A percentile compares a stretch with the other conserved stretches of the same genome.
Evolutionary conservation across 2,113 vertebrate species (phyloP).

Genomic region (Chaenogobius annularis): DNA sequence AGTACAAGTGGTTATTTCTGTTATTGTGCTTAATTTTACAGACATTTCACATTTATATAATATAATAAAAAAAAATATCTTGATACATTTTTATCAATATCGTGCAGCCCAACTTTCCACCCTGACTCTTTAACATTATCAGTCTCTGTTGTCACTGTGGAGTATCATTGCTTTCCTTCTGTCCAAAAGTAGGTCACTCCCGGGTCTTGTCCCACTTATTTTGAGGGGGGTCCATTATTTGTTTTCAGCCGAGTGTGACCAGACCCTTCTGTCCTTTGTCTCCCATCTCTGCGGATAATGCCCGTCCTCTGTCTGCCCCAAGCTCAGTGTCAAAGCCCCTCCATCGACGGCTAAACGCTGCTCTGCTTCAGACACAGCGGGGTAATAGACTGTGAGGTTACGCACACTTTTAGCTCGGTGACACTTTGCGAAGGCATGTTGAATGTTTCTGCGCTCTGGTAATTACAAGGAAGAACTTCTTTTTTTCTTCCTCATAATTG

Average conservation of each 20-base stretch:
- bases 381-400: slow-evolving; percentile 27
- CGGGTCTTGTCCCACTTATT: slow-evolving; percentile 43
- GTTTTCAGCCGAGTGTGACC: slow-evolving; percentile 54
- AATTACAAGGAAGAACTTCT: slow-evolving; percentile 6
- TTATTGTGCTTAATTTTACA: no score
- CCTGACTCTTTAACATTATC: neutral
- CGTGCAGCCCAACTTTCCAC: slow-evolving; percentile 24
- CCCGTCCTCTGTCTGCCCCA: slow-evolving; percentile 32
- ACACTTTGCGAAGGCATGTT: neutral
- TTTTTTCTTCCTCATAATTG: neutral
- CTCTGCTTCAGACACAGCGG: slow-evolving; percentile 33
- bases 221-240: slow-evolving; percentile 52
- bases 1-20: no score
- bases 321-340: slow-evolving; percentile 47
- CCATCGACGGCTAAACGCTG: slow-evolving; percentile 33
- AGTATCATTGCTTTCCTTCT: slow-evolving; percentile 35
- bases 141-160: slow-evolving; percentile 7
- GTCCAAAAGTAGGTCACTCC: slow-evolving; percentile 56
- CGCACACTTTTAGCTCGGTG: slow-evolving; percentile 12
- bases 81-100: slow-evolving; percentile 45
- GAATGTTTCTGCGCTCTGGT: neutral
- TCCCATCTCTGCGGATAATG: slow-evolving; percentile 51
- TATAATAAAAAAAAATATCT: no score
- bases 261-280: slow-evolving; percentile 48
- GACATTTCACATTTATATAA: no score